Evolutionary conservation across 2,888 invertebrate species (phyloP), one percentile per base, ranked within the genome.

Genomic region (Xylota sylvarum): DNA sequence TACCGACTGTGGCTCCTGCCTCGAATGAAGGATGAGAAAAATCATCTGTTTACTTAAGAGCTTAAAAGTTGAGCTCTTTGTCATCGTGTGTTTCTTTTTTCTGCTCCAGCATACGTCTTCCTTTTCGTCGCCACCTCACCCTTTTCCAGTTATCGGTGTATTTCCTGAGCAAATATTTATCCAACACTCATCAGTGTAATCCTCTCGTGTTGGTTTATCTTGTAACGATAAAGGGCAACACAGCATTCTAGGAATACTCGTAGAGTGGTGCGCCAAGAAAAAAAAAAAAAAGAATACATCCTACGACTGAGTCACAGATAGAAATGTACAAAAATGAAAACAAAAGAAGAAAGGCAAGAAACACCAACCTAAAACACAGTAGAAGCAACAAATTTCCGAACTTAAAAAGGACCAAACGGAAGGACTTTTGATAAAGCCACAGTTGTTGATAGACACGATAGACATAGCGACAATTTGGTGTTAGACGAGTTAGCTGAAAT

Each of bases 51-150:
- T 87, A 79, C 87, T 87, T 74, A 79, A 70, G 74, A 87, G 87
- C 87, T 87, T 83, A 87, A 87, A 87, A 87, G 79, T 87, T 87
- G 83, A 87, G 86, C 82, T 79, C 87, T 82, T 87, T 87, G 87
- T 79, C 83, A 87, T 83, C 74, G 83, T 70, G 73, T 70, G 55
- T 72, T 70, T 81, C 46, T 65, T 70, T 52, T 23, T 17, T 27
- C 30, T 48, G 10, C 37, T 60, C 30, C 12, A 9, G 3, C 7
- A 5, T 60, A 37, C 43, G 37, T 50, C 50, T 56, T 62, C 35
- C 48, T 74, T 12, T 12, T 48, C 55, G 55, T 55, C 37, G 17
- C 58, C 27, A 37, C 46, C 32, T 48, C 56, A 58, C 50, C 70
- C 69, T 60, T 46, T 17, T 40, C 17, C 73, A 73, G 77, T 73